These are phyloP conservation scores for Ctenomys sociabilis DNA, from an alignment of 2,113 vertebrate genomes.

Conservation along the genomic window DNA sequence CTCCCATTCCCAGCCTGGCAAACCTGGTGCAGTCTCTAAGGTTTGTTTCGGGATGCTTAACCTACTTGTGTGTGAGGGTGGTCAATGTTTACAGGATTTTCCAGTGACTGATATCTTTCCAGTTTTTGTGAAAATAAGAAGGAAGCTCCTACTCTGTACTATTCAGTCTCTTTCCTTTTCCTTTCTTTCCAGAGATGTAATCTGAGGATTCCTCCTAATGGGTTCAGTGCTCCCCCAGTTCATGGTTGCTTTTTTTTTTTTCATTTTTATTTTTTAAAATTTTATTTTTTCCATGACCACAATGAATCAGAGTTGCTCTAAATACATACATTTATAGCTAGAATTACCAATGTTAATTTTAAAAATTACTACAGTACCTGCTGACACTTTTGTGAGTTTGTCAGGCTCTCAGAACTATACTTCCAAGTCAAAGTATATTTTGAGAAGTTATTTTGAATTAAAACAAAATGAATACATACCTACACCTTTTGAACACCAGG, in stretches of 20 bases:
- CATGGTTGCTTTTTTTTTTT: no score
- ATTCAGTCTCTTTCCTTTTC: background rate
- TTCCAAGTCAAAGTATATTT: constrained; percentile 19
- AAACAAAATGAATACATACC: background rate
- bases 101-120: background rate
- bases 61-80: background rate
- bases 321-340: constrained; percentile 14
- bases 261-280: background rate
- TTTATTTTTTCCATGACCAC: background rate
- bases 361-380: background rate
- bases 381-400: background rate
- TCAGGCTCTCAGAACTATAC: background rate
- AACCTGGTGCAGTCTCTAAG: background rate
- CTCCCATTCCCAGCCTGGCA: background rate
- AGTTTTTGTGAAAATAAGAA: background rate
- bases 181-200: background rate
- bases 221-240: no score
- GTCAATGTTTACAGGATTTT: background rate
- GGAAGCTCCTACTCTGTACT: background rate
- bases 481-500: background rate
- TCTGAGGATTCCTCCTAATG: background rate
- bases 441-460: constrained; percentile 20
- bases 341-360: background rate
- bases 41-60: background rate
- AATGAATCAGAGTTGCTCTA: background rate